Base-by-base conservation (phyloP, 2,797 vertebrate species). In the Leucoraja ocellata region DNA sequence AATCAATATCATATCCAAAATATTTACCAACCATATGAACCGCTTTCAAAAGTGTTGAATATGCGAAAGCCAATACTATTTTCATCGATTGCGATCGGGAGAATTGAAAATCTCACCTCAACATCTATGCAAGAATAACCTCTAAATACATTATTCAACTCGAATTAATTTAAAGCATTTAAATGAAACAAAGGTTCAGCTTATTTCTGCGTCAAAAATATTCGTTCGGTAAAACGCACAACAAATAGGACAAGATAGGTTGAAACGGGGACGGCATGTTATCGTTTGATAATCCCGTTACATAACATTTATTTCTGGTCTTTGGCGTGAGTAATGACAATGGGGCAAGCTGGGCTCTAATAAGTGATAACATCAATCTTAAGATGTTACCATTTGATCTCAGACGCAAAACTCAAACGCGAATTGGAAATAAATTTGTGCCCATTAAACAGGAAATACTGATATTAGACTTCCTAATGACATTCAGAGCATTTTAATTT, bases 1-100 rank as follows among this genome's bases (percentile, higher is more conserved):
- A 92, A 74, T 92, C 90, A 76, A 92, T 92, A 92, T 54, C 68
- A 92, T 76, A 92, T 92, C 46, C 39, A 71, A 92, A 92, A 92
- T 76, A 71, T 74, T 91, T n/a, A 76, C 90, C 90, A 92, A 76
- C 10, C 54, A 92, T 16, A 92, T 92, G 71, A 76, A 8, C 39
- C 23, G 90, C 71, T 54, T 92, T 92, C 90, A 92, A 76, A 91
- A 58, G 68, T 76, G n/a, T 54, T 76, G 90, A 58, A 76, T 58
- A 46, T 76, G 58, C 76, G 36, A 76, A 92, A 74, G 46, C 23
- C 23, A 92, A 92, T 76, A 92, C 71, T 46, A 74, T 11, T 46
- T 76, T n/a, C 25, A 92, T 74, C 39, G 71, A 92, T 92, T 74
- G 90, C 11, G 39, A 46, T 92, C 58, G 39, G 71, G 54, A 25